These are phyloP conservation scores for Typhlomys cinereus DNA, from an alignment of 2,113 vertebrate species.

Conservation along the genomic window DNA sequence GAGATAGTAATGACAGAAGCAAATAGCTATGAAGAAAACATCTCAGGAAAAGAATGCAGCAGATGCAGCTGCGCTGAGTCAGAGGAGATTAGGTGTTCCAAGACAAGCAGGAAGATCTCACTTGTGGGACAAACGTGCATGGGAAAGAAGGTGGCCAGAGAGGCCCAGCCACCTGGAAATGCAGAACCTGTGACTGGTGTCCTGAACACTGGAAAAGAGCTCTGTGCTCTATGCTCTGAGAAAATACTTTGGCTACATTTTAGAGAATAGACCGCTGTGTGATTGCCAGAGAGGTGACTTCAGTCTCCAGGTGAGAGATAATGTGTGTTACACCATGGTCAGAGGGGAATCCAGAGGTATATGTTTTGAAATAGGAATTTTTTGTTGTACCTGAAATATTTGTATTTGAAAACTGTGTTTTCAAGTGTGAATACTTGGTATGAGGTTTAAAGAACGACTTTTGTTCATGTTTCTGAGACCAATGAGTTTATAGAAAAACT, in stretches of 20 bases:
- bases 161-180: background rate
- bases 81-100: background rate
- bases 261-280: background rate
- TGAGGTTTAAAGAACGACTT: background rate
- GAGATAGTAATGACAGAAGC: too few species aligned
- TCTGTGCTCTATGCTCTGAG: background rate
- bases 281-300: background rate
- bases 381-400: background rate
- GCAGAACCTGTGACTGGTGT: accelerated
- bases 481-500: too few species aligned
- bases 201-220: background rate
- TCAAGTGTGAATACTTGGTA: background rate
- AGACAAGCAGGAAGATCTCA: background rate
- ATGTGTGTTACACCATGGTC: too few species aligned
- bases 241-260: background rate
- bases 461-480: too few species aligned
- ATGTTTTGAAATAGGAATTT: background rate
- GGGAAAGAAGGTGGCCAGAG: background rate
- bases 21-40: background rate
- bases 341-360: background rate
- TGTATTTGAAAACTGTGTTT: background rate
- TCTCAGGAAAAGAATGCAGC: background rate
- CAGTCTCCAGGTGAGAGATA: background rate
- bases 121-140: too few species aligned
- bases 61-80: background rate